Evolutionary conservation across 92 coral and sea anemone species (phyloP), one percentile per base, ranked within the genome.

Genomic region (Porites cylindrica): DNA sequence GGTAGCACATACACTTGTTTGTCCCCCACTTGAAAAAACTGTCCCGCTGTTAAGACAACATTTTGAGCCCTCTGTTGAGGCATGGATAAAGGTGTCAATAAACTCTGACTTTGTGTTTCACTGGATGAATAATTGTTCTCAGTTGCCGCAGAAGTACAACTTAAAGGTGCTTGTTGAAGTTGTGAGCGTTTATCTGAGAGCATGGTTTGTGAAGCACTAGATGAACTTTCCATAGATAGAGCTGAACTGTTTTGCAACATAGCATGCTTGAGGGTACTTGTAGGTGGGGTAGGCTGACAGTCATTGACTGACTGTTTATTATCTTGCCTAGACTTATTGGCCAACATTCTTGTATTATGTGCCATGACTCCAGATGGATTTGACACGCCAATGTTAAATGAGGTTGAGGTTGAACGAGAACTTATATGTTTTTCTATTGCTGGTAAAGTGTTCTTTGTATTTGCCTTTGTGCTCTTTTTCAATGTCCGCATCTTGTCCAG

Each of bases 401-500:
- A 51, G 74, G 69, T 7, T 11, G 69, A 3, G 77, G 32, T 5
- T 10, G 13, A 19, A 6, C 10, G 13, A 67, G 83, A 77, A 52
- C 67, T 85, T 8, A 9, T 13, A 58, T 53, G 85, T 56, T 50
- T 43, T n/a, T 66, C 74, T 2, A 82, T 82, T 3, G 77, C 62
- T 21, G 89, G 88, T 54, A 77, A 26, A 70, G 77, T 62, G 7
- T 53, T 51, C 12, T 63, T 59, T 18, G 66, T 21, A 19, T 13
- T 24, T 26, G 77, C 8, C 70, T 78, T 59, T 61, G 76, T 71
- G 56, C 24, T 83, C n/a, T 69, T 51, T 80, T 93, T 95, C 24
- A 91, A 65, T 8, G 76, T 43, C 75, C 88, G 93, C 10, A 93
- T 66, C 85, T 86, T 91, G 8, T 54, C 79, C 76, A 95, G 70